These are phyloP conservation scores for Drosophila incognita DNA, from an alignment of 2,888 invertebrate genomes.

Conservation along the genomic window DNA sequence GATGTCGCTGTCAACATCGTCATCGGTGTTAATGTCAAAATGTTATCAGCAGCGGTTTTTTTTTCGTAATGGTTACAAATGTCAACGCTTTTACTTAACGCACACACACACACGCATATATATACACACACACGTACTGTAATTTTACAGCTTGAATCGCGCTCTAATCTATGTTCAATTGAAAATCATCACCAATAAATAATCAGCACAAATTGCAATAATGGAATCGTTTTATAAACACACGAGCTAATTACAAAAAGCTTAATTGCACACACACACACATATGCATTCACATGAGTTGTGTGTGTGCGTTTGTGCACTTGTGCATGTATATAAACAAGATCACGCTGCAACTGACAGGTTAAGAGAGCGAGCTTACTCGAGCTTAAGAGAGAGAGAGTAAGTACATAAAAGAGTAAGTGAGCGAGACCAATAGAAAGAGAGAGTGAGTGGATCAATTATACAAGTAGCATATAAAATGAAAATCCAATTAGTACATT, in stretches of 20 bases:
- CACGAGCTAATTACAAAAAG: conserved; percentile 50
- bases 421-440: conserved; percentile 5
- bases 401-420: neutral
- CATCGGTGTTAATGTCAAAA: conserved; percentile 61
- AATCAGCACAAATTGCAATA: conserved; percentile 52
- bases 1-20: conserved; percentile 10
- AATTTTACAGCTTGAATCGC: conserved; percentile 19
- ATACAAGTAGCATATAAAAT: conserved; percentile 54
- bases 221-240: conserved; percentile 44
- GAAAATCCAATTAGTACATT: conserved; percentile 62
- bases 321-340: conserved; percentile 26
- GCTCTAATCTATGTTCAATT: conserved; percentile 67
- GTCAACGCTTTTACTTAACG: conserved; percentile 42
- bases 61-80: conserved; percentile 47
- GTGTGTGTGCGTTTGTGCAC: conserved; percentile 2
- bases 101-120: conserved; percentile 7
- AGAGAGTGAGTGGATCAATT: conserved; percentile 39
- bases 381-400: conserved; percentile 11
- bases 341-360: conserved; percentile 52
- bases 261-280: conserved; percentile 28
- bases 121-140: conserved; percentile 7
- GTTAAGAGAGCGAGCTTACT: conserved; percentile 25
- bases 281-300: neutral
- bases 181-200: conserved; percentile 45
- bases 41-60: conserved; percentile 54